Conservation (phyloP, 2,797 vertebrate genomes). For the Anas bernieri region DNA sequence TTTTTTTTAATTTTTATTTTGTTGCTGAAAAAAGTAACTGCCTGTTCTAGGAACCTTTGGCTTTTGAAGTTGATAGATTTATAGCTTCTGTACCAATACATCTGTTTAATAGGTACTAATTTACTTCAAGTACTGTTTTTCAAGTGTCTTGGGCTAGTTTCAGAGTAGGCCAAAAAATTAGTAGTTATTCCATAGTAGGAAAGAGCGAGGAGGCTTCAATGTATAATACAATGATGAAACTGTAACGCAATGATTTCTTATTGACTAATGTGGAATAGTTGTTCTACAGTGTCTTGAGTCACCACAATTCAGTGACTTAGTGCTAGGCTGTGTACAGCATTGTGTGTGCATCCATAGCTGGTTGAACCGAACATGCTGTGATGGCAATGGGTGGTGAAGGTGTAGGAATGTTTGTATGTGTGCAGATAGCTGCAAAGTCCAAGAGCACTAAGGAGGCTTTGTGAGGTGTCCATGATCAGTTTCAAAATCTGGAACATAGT, state of each 20-base stretch:
- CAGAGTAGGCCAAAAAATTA: neutral
- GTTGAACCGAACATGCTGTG: accelerated
- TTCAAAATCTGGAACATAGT: neutral
- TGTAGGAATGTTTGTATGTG: accelerated
- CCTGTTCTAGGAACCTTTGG: neutral
- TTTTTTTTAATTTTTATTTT: neutral
- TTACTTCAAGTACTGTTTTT: neutral
- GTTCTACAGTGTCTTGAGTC: neutral
- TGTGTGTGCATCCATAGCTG: accelerated
- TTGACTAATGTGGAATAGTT: neutral
- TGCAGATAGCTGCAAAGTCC: neutral
- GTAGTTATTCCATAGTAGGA: neutral
- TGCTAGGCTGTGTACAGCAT: neutral
- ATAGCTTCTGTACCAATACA: neutral
- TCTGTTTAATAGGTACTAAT: neutral
- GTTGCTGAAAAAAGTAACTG: neutral
- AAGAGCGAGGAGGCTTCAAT: neutral
- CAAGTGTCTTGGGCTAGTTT: neutral
- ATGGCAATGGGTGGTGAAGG: neutral
- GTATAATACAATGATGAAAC: neutral
- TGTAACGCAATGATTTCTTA: neutral
- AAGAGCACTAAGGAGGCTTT: neutral
- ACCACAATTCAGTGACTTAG: neutral
- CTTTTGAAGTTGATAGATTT: neutral
- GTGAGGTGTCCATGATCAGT: neutral